Percentiles rank a stretch among this genome's conserved stretches.
Evolutionary conservation across 1,140 invertebrate genomes (phyloP).

Genomic region (Copidosoma floridanum): DNA sequence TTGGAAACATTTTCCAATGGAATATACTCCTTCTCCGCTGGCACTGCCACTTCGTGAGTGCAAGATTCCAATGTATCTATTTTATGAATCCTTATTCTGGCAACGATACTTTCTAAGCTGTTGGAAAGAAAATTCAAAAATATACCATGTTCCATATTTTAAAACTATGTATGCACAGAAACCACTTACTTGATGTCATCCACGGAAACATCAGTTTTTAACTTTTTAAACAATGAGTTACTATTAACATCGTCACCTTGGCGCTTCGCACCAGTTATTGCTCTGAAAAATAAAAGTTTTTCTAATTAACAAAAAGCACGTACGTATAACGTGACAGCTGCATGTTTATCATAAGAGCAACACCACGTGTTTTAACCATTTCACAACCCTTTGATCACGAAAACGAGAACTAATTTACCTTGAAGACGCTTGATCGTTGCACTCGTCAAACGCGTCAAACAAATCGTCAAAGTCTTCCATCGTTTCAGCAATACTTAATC

Average conservation of each 20-base stretch:
- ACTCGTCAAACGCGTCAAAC: conserved; percentile 60
- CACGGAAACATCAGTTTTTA: conserved; percentile 43
- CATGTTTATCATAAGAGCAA: no score
- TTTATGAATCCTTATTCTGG: conserved; percentile 78
- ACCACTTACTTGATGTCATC: conserved; percentile 52
- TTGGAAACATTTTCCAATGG: conserved; percentile 63
- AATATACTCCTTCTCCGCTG: conserved; percentile 79
- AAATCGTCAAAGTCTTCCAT: no score
- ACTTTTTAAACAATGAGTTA: conserved; percentile 29
- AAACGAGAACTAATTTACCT: conserved; percentile 14
- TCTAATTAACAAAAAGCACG: no score
- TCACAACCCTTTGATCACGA: no score
- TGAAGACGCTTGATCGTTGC: conserved; percentile 31
- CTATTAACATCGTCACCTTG: conserved; percentile 32
- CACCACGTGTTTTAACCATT: no score
- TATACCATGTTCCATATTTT: no score
- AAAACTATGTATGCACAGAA: no score
- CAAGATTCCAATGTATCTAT: conserved; percentile 87
- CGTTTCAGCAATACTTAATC: no score
- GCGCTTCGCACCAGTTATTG: conserved; percentile 33
- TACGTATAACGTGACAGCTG: no score
- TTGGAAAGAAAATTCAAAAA: conserved; percentile 25
- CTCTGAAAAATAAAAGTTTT: no score
- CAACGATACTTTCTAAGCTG: conserved; percentile 63
- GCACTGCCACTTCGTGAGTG: conserved; percentile 90